Base-by-base conservation (phyloP, 2,113 vertebrate species). In the Prietella phreatophila region DNA sequence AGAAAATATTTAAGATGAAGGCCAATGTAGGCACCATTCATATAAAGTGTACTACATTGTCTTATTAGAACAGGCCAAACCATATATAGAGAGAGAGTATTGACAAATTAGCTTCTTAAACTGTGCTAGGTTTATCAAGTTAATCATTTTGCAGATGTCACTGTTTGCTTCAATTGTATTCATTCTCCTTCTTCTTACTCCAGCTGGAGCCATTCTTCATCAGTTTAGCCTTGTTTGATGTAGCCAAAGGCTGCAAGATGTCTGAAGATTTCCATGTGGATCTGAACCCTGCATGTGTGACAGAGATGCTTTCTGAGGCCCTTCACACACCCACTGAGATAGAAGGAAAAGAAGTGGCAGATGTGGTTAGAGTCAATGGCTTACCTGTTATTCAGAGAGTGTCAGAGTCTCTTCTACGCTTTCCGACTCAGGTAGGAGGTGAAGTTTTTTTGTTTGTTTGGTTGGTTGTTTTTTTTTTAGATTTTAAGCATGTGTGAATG, bases 171-270 rank as follows among this genome's bases (percentile, higher is more conserved):
- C 17, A 30, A 36, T 11, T 53, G 10, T 22, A 6, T 60, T 47
- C 4, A 47, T 20, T 47, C 50, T 22, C 5, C 3, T 87, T 8
- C n/a, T 3, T 63, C 15, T 83, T 27, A 55, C 92, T 88, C n/a
- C 92, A 99, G 98, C 96, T 99, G 85, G 98, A 99, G 84, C 98
- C 98, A 0, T 99, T 99, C 93, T 99, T 99, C 93, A 94, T 99
- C 89, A 98, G 93, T 92, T 95, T 99, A 27, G 97, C 98, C 0
- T 95, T 99, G 82, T 99, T 99, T 8, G 97, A 99, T 89, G 91
- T 98, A 80, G 96, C 94, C 89, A 97, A 96, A 91, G 97, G 96
- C 76, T 98, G 97, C 92, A 99, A 99, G 94, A 97, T 99, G 93
- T 99, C 98, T 0, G 96, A 97, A 27, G 98, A 99, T 93, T 99